Base-by-base conservation (phyloP, 92 coral and sea anemone species). In the Epizoanthus rinbou region DNA sequence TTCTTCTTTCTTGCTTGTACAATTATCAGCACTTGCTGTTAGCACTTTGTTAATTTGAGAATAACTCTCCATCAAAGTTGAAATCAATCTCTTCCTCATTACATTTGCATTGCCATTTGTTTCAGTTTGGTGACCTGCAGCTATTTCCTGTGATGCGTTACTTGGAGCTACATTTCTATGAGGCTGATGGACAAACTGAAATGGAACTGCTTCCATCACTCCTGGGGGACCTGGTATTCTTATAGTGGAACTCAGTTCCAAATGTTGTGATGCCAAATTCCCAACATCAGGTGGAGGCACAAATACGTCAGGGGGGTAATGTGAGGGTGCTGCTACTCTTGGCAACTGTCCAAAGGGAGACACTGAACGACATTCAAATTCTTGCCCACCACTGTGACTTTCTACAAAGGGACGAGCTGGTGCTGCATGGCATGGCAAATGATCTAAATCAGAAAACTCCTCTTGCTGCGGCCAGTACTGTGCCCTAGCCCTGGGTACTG, bases 31-130 rank as follows among this genome's bases (percentile, higher is more conserved):
- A 47, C 6, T 50, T 3, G 59, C 35, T 13, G 23, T 22, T 50
- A 58, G 33, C 14, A 64, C 22, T 5, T 72, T 64, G 15, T 35
- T 70, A 57, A 71, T 71, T 73, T 88, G 85, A 24, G 91, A 78
- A 31, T 84, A 79, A 45, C 71, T 70, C 45, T 88, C 81, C 81
- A 78, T 69, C 2, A 79, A 69, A 1, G 75, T 56, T 3, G 80
- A 28, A 8, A 69, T 82, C 10, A 84, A 15, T 7, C 76, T 59
- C 19, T 84, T 64, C 39, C 78, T 85, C 88, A 88, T 50, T 8
- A 79, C 75, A 53, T 14, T 69, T 54, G 31, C 70, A 64, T 35
- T 8, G 15, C 3, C 35, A 47, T 24, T 31, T 18, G 53, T 52
- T 24, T 17, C n/a, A 21, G 39, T 28, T 11, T 35, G 43, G 31